Evolutionary conservation across 2,888 invertebrate genomes (phyloP), one percentile per base, ranked within the genome.

Genomic region (Eugnorisma glareosa): DNA sequence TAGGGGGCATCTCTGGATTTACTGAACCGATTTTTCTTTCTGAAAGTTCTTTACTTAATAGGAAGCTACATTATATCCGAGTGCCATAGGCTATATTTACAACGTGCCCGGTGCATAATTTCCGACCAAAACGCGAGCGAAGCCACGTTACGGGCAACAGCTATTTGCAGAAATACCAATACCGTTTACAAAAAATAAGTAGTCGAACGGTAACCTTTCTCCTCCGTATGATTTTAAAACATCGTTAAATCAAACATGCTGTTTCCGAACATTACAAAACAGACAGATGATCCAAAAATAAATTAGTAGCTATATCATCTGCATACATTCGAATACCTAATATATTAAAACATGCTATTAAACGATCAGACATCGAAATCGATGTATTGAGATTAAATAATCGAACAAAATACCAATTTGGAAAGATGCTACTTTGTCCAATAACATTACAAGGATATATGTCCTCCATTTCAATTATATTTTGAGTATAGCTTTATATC

Each of bases 211-310:
- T 54, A 21, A 7, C 1, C 63, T 13, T 63, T n/a, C 24, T 35
- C 0, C 1, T 13, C 4, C 8, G 45, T 81, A 68, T 45, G 31
- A 67, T 75, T 68, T 28, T 43, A 28, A 45, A 48, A n/a, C 51
- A 45, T 79, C 40, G 35, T 18, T 43, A 45, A 54, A 63, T 45
- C 48, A 28, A 37, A 8, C 28, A 31, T 0, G 18, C 5, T 1
- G 1, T 80, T 75, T 37, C 43, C n/a, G 66, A 66, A 59, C 10
- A 51, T 80, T 67, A 75, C 51, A 31, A 69, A 69, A 69, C n/a
- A n/a, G 10, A 5, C 2, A 54, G 82, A 82, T 54, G 51, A 15
- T 81, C 15, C 31, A 57, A 59, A 75, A 67, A 54, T 67, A 66
- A 48, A 59, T 48, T 18, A 69, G 0, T 28, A 40, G 3, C n/a